phyloP scores from a whole-genome alignment of 2,888 invertebrate genomes.

The Xylota segnis region DNA sequence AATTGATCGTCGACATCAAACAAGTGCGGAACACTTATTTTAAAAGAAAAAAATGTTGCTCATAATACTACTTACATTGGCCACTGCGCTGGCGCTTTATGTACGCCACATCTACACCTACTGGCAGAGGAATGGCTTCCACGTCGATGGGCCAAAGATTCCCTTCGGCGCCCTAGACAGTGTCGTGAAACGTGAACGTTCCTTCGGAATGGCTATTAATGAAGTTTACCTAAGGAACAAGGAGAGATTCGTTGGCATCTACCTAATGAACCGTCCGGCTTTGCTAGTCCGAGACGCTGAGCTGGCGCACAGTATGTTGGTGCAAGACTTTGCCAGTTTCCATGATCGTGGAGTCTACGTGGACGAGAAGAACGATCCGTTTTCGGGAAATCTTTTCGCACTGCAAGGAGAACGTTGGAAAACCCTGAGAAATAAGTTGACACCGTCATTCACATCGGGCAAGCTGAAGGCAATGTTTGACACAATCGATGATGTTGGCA shows the following conservation, averaged over 20 bases:
- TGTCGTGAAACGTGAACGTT: slow-evolving; percentile 86
- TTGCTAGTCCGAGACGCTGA: slow-evolving; percentile 87
- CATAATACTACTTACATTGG: slow-evolving; percentile 70
- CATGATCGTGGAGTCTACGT: slow-evolving; percentile 88
- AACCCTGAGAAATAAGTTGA: slow-evolving; percentile 87
- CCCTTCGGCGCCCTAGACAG: slow-evolving; percentile 88
- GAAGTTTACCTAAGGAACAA: slow-evolving; percentile 85
- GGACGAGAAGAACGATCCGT: slow-evolving; percentile 87
- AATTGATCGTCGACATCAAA: background rate
- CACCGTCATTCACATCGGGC: slow-evolving; percentile 88
- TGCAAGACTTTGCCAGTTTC: slow-evolving; percentile 88
- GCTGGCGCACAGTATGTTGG: slow-evolving; percentile 87
- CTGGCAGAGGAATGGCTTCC: slow-evolving; percentile 87
- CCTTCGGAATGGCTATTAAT: slow-evolving; percentile 87
- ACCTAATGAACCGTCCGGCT: slow-evolving; percentile 87
- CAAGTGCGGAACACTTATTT: background rate
- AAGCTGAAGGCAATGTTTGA: slow-evolving; percentile 88
- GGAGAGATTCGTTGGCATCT: slow-evolving; percentile 86
- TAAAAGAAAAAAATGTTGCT: slow-evolving; percentile 59
- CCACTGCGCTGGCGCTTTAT: slow-evolving; percentile 77
- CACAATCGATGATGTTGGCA: slow-evolving; percentile 86
- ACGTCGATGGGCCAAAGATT: slow-evolving; percentile 86
- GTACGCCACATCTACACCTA: slow-evolving; percentile 82
- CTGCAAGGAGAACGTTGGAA: slow-evolving; percentile 86
- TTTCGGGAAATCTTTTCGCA: slow-evolving; percentile 87